A percentile compares a stretch with the other conserved stretches of the same genome.
Evolutionary conservation across 2,113 vertebrate genomes (phyloP).

Genomic region (Peromyscus polionotus): DNA sequence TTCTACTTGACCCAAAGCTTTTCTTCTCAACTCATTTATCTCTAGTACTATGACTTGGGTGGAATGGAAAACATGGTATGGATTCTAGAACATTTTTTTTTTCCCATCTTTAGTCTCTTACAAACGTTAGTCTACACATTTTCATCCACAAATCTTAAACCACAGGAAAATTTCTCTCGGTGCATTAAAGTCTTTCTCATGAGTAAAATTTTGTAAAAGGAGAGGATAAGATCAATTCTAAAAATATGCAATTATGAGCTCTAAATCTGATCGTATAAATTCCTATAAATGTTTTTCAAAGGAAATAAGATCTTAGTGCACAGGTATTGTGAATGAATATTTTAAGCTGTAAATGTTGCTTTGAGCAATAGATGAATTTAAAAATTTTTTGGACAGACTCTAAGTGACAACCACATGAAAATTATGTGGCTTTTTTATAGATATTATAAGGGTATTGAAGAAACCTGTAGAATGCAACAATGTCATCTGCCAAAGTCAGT

Average conservation of each 20-base stretch:
- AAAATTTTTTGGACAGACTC: background rate
- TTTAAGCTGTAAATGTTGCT: background rate
- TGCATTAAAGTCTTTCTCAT: background rate
- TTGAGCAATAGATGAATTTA: background rate
- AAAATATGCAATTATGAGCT: background rate
- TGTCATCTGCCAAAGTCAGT: slow-evolving; percentile 1
- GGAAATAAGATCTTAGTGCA: background rate
- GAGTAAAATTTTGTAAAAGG: background rate
- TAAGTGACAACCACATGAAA: background rate
- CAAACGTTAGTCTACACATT: background rate
- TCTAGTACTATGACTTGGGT: too few species aligned
- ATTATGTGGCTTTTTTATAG: background rate
- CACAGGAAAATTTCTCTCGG: background rate
- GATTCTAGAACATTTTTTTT: background rate
- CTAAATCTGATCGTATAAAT: slow-evolving; percentile 36
- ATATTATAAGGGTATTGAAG: background rate
- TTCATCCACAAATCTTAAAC: background rate
- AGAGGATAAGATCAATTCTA: background rate
- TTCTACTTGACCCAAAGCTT: background rate
- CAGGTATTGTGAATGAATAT: background rate
- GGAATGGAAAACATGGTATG: rapidly evolving
- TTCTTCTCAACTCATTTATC: background rate
- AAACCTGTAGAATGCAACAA: slow-evolving; percentile 1
- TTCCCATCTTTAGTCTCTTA: background rate
- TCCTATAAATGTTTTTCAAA: slow-evolving; percentile 20